These are phyloP conservation scores for Tympanoctomys barrerae DNA, from an alignment of 2,797 vertebrate species.

Conservation along the genomic window DNA sequence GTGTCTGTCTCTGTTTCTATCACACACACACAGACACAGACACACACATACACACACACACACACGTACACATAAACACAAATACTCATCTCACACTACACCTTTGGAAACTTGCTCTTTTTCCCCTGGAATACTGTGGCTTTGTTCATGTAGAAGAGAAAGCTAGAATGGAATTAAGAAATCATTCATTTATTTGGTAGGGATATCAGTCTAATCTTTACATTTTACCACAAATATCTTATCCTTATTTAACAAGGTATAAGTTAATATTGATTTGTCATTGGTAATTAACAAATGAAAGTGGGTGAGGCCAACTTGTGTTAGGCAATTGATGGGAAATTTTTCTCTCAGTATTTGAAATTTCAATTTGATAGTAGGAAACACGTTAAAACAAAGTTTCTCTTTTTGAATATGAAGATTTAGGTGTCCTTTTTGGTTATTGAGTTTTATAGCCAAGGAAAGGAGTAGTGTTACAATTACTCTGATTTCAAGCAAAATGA, in stretches of 20 bases:
- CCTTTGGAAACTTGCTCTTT: neutral
- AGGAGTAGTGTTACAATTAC: neutral
- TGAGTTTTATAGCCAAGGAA: conserved; percentile 28
- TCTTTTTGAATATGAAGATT: neutral
- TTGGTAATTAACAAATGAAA: conserved; percentile 36
- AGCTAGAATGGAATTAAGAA: neutral
- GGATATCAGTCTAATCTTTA: neutral
- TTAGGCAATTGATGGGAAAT: neutral
- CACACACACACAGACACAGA: no score
- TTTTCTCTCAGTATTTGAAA: neutral
- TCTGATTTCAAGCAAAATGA: conserved; percentile 39
- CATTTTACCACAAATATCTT: neutral
- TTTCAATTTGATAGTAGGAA: conserved; percentile 42
- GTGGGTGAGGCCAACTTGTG: neutral
- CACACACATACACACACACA: neutral
- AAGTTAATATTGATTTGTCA: neutral
- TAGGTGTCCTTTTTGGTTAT: neutral
- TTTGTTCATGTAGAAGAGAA: neutral
- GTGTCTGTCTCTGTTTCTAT: no score
- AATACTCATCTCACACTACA: no score
- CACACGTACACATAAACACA: neutral
- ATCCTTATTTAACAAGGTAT: neutral
- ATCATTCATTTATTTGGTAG: neutral
- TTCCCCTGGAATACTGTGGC: neutral
- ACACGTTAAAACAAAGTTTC: neutral